Percentiles rank a stretch among this genome's conserved stretches.
phyloP scores from a whole-genome alignment of 2,113 vertebrate species.

The Dicentrarchus labrax region DNA sequence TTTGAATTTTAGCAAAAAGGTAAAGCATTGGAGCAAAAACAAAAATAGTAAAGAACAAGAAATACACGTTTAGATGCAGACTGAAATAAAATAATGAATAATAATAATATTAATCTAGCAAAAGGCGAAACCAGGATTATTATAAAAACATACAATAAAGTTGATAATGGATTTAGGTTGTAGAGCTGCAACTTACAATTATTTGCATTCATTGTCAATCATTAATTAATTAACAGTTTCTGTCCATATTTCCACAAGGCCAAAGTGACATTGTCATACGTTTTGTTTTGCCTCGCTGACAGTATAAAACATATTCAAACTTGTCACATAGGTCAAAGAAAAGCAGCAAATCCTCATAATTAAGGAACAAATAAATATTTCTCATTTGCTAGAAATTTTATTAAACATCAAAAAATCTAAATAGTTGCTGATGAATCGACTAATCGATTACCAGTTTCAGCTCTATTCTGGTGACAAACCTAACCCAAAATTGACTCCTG shows the following conservation, averaged over 20 bases:
- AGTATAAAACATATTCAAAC: background rate
- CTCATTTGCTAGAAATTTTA: background rate
- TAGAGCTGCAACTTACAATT: background rate
- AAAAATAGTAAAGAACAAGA: background rate
- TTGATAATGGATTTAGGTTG: background rate
- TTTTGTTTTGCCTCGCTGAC: background rate
- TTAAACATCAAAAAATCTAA: background rate
- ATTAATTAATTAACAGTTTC: background rate
- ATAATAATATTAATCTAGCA: too few species aligned
- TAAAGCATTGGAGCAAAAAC: background rate
- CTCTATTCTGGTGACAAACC: background rate
- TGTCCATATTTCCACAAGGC: background rate
- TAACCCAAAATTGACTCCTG: background rate
- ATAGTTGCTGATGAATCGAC: background rate
- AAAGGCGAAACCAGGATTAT: too few species aligned
- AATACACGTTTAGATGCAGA: background rate
- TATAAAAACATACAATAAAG: too few species aligned
- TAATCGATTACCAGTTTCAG: background rate
- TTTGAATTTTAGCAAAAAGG: background rate
- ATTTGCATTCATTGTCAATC: background rate
- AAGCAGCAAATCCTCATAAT: background rate
- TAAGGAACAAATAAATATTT: background rate
- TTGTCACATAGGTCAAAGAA: background rate
- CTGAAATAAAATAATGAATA: background rate
- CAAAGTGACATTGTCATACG: background rate